Conservation (phyloP, 2,888 invertebrate species). For the Urechis unicinctus region DNA sequence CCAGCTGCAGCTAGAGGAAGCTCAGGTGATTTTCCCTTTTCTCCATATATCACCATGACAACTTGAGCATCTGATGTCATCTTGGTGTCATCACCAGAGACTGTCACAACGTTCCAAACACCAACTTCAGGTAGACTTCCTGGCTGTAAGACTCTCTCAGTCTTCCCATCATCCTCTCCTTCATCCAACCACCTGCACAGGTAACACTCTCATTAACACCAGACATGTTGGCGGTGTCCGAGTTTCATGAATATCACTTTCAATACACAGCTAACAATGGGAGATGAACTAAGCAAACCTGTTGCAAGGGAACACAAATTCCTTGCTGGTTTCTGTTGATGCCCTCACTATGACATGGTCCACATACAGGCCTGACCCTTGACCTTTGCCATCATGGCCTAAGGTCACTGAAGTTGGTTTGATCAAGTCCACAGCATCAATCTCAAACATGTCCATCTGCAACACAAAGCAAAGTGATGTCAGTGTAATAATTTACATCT, state of each 20-base stretch:
- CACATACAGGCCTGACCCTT: slow-evolving; percentile 37
- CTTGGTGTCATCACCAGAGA: background rate
- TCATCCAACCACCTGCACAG: slow-evolving; percentile 17
- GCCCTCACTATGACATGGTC: slow-evolving; percentile 35
- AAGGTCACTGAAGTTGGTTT: slow-evolving; percentile 29
- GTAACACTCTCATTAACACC: background rate
- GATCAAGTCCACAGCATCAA: slow-evolving; percentile 33
- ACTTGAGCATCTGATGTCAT: background rate
- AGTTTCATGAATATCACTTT: too few species aligned
- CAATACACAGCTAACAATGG: too few species aligned
- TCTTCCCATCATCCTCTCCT: slow-evolving; percentile 22
- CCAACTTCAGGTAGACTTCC: background rate
- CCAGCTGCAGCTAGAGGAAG: slow-evolving; percentile 5
- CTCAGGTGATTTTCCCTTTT: slow-evolving; percentile 30
- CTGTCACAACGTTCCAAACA: background rate
- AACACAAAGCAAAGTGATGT: too few species aligned
- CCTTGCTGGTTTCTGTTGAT: background rate
- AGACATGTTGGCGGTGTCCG: too few species aligned
- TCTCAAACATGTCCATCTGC: slow-evolving; percentile 7
- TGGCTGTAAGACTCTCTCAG: slow-evolving; percentile 26
- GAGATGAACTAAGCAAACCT: slow-evolving; percentile 4
- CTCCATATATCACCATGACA: slow-evolving; percentile 37
- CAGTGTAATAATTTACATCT: too few species aligned
- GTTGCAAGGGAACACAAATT: slow-evolving; percentile 11
- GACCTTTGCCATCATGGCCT: slow-evolving; percentile 34